Percentiles rank a stretch among this genome's conserved stretches.
These are phyloP conservation scores for Nymphalis c-album DNA, from an alignment of 2,888 invertebrate genomes.

Conservation along the genomic window DNA sequence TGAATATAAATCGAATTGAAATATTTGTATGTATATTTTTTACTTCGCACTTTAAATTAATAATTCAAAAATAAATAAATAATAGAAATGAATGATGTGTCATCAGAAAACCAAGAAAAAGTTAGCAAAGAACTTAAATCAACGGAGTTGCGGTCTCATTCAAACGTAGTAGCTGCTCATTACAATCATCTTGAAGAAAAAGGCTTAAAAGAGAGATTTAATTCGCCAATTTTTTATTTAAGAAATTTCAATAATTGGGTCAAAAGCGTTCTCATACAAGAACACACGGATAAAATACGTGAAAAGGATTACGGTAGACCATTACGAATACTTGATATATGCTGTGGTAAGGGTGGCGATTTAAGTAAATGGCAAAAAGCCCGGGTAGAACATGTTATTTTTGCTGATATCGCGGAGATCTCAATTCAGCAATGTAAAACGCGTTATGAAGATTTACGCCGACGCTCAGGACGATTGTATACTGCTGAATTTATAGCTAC, in stretches of 20 bases:
- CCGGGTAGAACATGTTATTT: conserved; percentile 89
- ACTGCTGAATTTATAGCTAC: conserved; percentile 94
- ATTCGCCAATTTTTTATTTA: conserved; percentile 95
- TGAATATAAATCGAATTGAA: no score
- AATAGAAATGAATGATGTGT: conserved; percentile 13
- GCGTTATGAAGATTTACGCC: conserved; percentile 88
- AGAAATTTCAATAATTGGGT: conserved; percentile 99
- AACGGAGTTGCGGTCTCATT: conserved; percentile 21
- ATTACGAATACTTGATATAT: conserved; percentile 92
- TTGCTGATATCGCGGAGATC: conserved; percentile 95
- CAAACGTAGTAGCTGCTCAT: conserved; percentile 91
- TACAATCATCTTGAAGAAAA: conserved; percentile 95
- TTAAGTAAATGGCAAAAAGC: conserved; percentile 97
- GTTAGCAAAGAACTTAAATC: not conserved
- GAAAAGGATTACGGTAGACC: conserved; percentile 85
- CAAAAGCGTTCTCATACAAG: conserved; percentile 96
- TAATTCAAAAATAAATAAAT: not conserved
- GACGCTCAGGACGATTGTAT: conserved; percentile 79
- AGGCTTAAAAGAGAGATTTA: conserved; percentile 88
- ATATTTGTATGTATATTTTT: not conserved
- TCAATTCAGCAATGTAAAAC: conserved; percentile 94
- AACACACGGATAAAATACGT: conserved; percentile 86
- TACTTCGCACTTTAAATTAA: not conserved
- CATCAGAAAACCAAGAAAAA: conserved; percentile 1
- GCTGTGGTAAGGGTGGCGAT: conserved; percentile 99